Evolutionary conservation across 2,113 vertebrate genomes (phyloP).

Genomic region (Nothobranchius furzeri): DNA sequence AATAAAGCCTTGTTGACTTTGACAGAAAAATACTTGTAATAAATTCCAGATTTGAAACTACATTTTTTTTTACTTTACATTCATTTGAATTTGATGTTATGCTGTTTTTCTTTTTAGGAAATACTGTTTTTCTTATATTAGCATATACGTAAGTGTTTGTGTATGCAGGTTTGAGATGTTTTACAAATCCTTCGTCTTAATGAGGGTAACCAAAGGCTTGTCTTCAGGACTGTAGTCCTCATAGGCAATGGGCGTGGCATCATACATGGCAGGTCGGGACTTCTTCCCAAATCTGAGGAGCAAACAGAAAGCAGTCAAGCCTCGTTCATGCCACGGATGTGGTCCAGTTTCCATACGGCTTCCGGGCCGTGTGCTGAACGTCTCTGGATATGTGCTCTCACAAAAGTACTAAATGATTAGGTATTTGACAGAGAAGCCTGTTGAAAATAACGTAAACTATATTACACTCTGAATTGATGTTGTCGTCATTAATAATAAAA

Average conservation of each 20-base stretch:
- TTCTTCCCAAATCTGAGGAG: constrained; percentile 95
- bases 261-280: constrained; percentile 95
- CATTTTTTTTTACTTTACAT: constrained; percentile 50
- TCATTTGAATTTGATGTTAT: constrained; percentile 55
- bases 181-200: constrained; percentile 99
- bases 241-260: constrained; percentile 93
- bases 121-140: constrained; percentile 37
- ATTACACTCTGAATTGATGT: too few species aligned
- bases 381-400: too few species aligned
- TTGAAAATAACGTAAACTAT: too few species aligned
- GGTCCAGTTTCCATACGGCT: too few species aligned
- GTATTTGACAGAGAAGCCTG: too few species aligned
- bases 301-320: constrained; percentile 3
- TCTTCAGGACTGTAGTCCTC: constrained; percentile 98
- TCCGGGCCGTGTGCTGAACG: too few species aligned
- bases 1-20: constrained; percentile 69
- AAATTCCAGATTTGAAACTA: constrained; percentile 65
- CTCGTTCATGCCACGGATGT: too few species aligned
- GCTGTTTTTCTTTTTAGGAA: constrained; percentile 48
- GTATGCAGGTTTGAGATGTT: constrained; percentile 30
- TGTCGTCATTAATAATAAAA: too few species aligned
- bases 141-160: constrained; percentile 16
- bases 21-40: constrained; percentile 75
- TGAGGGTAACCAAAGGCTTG: constrained; percentile 97
- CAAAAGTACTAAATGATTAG: too few species aligned